phyloP scores from a whole-genome alignment of 2,888 invertebrate genomes.

The Hybos culiciformis region DNA sequence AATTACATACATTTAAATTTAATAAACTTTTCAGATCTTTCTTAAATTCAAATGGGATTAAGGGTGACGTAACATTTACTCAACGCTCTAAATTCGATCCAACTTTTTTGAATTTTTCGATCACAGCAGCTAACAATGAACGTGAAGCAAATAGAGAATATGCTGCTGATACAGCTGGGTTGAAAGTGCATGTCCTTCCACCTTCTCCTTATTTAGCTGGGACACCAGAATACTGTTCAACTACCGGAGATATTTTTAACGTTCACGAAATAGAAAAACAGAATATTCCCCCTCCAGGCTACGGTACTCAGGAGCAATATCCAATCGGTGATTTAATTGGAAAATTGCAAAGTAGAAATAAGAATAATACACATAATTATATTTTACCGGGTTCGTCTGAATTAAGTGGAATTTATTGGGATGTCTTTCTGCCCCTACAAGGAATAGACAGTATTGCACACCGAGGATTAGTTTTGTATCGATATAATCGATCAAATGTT shows the following conservation, averaged over 20 bases:
- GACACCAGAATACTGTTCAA: constrained; percentile 44
- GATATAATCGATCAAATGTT: constrained; percentile 25
- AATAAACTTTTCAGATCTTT: constrained; percentile 41
- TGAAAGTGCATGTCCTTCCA: constrained; percentile 58
- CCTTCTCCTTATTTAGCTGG: constrained; percentile 42
- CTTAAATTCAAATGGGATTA: constrained; percentile 64
- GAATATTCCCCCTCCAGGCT: constrained; percentile 52
- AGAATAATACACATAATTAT: constrained; percentile 51
- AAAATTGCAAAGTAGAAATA: constrained; percentile 62
- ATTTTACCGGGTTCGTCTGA: constrained; percentile 54
- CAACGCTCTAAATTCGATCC: constrained; percentile 77
- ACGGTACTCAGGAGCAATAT: constrained; percentile 80
- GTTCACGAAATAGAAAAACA: constrained; percentile 48
- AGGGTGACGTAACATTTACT: constrained; percentile 60
- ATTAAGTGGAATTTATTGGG: constrained; percentile 64
- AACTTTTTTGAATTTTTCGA: constrained; percentile 60
- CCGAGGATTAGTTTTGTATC: constrained; percentile 45
- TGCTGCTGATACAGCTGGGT: constrained; percentile 56
- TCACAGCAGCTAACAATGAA: constrained; percentile 49
- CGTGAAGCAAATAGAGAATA: constrained; percentile 58
- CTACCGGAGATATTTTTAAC: constrained; percentile 63
- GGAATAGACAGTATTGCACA: constrained; percentile 68
- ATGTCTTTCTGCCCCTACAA: constrained; percentile 69
- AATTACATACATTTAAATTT: constrained; percentile 1
- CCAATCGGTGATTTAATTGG: constrained; percentile 81